Evolutionary conservation across 2,797 vertebrate genomes (phyloP).

Genomic region (Sebastiscus albofasciatus): DNA sequence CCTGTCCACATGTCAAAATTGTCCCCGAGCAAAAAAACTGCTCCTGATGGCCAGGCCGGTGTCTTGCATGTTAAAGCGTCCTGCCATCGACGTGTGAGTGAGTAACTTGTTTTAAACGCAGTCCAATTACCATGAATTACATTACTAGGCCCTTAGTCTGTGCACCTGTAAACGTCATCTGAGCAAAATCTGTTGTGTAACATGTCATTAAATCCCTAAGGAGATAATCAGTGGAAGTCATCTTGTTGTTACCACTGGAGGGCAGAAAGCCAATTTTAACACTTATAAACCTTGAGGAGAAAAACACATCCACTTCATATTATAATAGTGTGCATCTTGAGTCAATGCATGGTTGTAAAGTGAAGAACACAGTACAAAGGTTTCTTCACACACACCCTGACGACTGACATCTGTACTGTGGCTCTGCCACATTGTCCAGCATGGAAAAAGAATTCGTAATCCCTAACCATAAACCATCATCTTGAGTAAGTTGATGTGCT

Average conservation of each 20-base stretch:
- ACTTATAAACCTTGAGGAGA: not conserved
- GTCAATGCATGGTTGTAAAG: not conserved
- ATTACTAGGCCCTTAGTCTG: not conserved
- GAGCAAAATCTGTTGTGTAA: not conserved
- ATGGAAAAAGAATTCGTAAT: not conserved
- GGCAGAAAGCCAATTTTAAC: slow-evolving; percentile 1
- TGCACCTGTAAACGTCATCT: not conserved
- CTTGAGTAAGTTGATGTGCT: not conserved
- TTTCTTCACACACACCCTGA: not conserved
- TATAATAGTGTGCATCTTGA: not conserved
- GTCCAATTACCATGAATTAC: not conserved
- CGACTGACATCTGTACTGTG: not conserved
- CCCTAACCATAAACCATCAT: not conserved
- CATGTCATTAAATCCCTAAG: not conserved
- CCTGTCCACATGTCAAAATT: too few relatives aligned
- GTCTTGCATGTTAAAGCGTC: not conserved
- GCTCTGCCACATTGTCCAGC: not conserved
- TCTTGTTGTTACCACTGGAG: slow-evolving; percentile 14
- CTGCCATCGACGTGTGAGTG: not conserved
- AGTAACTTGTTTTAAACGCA: not conserved
- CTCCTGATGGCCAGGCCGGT: not conserved
- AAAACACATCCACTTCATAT: not conserved
- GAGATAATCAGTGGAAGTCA: not conserved
- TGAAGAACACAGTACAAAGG: slow-evolving; percentile 1
- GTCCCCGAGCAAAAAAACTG: too few relatives aligned